Evolutionary conservation across 2,888 invertebrate genomes (phyloP), one percentile per base, ranked within the genome.

Genomic region (Zhengitettix transpicula): DNA sequence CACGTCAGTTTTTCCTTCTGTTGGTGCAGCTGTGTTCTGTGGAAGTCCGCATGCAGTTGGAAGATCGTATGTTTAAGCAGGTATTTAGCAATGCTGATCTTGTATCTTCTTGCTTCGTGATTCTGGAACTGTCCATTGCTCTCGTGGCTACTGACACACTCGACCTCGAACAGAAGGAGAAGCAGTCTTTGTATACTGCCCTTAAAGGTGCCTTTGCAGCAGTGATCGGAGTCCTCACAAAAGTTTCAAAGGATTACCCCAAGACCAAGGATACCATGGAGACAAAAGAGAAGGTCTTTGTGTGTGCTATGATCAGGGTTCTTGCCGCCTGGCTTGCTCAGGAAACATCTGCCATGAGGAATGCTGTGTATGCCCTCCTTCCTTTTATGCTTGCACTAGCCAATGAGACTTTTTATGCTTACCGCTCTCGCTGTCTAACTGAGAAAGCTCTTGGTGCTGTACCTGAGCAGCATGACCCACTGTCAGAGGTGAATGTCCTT

Each of bases 1-100:
- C 89, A 60, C 79, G 80, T 61, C 88, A 89, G 73, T 84, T 89
- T 68, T 87, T 92, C 68, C 75, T 93, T 17, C 74, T 94, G 12
- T 72, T 89, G 40, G 81, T 93, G 60, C 93, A 95, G 71, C 75
- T 96, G 60, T 85, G 89, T 67, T 90, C 92, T 57, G 89, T 95
- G 69, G 95, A 96, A 79, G 87, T 95, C 1, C 82, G 94, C 68
- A 94, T 96, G 93, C 89, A 91, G 66, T 77, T 95, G 64, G 95
- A 95, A 69, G 89, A 91, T 65, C 85, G 87, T 68, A 65, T 69
- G 9, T 78, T 92, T 65, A 87, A 89, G 71, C 81, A 88, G 68
- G 85, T 89, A 1, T 81, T 84, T 71, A 77, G 80, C 53, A 85
- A 89, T 71, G 83, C 84, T 56, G 87, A 89, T 63, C 74, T 92